phyloP scores from a whole-genome alignment of 1,140 invertebrate genomes.

The Fragariocoptes setiger region DNA sequence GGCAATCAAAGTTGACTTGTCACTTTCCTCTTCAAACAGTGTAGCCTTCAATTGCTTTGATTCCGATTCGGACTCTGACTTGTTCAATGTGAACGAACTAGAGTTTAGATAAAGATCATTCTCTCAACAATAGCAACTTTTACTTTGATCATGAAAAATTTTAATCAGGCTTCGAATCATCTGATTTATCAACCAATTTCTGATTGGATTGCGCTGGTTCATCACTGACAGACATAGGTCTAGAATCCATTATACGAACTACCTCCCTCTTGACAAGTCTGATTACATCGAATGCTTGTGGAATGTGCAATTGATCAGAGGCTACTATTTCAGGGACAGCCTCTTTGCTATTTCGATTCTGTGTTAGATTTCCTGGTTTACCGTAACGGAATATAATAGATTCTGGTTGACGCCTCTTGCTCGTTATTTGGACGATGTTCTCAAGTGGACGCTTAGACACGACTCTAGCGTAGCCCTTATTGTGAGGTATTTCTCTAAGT shows the following conservation, averaged over 20 bases:
- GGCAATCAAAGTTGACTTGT: too few relatives aligned
- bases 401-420: constrained; percentile 64
- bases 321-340: constrained; percentile 13
- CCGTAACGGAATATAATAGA: constrained; percentile 85
- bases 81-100: too few relatives aligned
- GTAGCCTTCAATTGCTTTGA: too few relatives aligned
- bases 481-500: constrained; percentile 38
- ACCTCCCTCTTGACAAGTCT: constrained; percentile 9
- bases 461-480: constrained; percentile 40
- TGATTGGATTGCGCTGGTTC: neutral
- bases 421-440: constrained; percentile 76
- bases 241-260: constrained; percentile 5
- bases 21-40: too few relatives aligned
- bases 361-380: constrained; percentile 18
- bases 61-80: too few relatives aligned
- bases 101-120: too few relatives aligned
- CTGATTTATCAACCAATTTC: too few relatives aligned
- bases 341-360: neutral
- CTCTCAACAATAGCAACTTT: too few relatives aligned
- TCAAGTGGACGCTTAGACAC: constrained; percentile 49
- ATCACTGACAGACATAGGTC: neutral
- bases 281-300: constrained; percentile 8
- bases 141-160: too few relatives aligned
- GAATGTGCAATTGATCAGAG: constrained; percentile 6
- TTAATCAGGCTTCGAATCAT: too few relatives aligned